A percentile compares a stretch with the other conserved stretches of the same genome.
phyloP scores from a whole-genome alignment of 2,888 invertebrate species.

The Pammene aurita region DNA sequence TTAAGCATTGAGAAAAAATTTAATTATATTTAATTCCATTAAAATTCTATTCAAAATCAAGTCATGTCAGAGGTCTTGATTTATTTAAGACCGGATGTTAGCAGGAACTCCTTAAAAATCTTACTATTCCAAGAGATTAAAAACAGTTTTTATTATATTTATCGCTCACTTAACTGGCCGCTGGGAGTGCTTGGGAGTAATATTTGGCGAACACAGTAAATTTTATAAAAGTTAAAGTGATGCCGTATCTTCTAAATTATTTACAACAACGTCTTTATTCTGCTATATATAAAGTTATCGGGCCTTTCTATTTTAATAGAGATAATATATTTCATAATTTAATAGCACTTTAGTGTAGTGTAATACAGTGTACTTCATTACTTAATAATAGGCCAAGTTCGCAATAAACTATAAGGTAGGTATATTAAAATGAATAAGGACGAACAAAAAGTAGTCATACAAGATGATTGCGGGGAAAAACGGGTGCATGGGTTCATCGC shows the following conservation, averaged over 20 bases:
- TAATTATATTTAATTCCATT: no score
- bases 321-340: conserved; percentile 30
- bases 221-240: not conserved
- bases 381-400: conserved; percentile 39
- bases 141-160: no score
- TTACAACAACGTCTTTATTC: not conserved
- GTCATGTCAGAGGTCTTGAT: no score
- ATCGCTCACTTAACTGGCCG: no score
- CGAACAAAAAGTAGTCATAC: conserved; percentile 60
- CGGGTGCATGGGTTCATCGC: conserved; percentile 71
- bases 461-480: conserved; percentile 63
- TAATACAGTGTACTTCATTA: conserved; percentile 36
- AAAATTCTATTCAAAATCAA: no score
- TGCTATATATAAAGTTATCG: not conserved
- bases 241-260: not conserved
- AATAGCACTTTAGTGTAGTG: conserved; percentile 30
- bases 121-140: no score
- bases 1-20: no score
- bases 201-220: no score
- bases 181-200: no score
- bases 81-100: no score
- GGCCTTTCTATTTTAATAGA: not conserved
- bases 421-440: conserved; percentile 61
- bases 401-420: conserved; percentile 37
- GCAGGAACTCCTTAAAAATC: no score